Percentiles rank a stretch among this genome's conserved stretches.
Evolutionary conservation across 2,888 invertebrate genomes (phyloP).

Genomic region (Heteropelma amictum): DNA sequence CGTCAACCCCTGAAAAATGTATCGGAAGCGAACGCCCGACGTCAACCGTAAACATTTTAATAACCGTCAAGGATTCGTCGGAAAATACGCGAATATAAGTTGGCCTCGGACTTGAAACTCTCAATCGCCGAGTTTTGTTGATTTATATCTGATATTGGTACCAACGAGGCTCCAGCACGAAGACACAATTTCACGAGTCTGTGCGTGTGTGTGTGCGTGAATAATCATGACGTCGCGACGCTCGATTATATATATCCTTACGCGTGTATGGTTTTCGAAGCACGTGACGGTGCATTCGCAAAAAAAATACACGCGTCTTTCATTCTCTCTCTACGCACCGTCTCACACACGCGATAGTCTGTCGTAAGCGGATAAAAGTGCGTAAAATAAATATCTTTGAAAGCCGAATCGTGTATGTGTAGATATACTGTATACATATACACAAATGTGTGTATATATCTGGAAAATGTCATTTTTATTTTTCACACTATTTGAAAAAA

Average conservation of each 20-base stretch:
- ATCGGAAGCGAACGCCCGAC: no score
- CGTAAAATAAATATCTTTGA: no score
- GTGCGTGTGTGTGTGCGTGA: not conserved
- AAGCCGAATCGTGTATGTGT: no score
- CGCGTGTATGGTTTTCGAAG: slow-evolving; percentile 35
- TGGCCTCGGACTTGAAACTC: no score
- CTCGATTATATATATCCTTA: slow-evolving; percentile 20
- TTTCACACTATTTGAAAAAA: no score
- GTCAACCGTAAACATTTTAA: no score
- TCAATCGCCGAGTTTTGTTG: not conserved
- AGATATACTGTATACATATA: no score
- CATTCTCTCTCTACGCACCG: not conserved
- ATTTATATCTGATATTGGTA: not conserved
- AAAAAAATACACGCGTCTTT: slow-evolving; percentile 15
- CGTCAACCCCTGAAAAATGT: no score
- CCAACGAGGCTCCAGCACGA: not conserved
- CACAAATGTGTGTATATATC: no score
- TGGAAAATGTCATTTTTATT: no score
- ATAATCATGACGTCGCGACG: not conserved
- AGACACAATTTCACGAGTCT: not conserved
- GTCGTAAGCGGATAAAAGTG: not conserved
- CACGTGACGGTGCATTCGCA: slow-evolving; percentile 48
- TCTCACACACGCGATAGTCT: not conserved
- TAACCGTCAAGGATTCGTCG: no score
- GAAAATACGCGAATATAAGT: no score